These are phyloP conservation scores for Dreissena polymorpha DNA, from an alignment of 1,140 invertebrate genomes.

Conservation along the genomic window DNA sequence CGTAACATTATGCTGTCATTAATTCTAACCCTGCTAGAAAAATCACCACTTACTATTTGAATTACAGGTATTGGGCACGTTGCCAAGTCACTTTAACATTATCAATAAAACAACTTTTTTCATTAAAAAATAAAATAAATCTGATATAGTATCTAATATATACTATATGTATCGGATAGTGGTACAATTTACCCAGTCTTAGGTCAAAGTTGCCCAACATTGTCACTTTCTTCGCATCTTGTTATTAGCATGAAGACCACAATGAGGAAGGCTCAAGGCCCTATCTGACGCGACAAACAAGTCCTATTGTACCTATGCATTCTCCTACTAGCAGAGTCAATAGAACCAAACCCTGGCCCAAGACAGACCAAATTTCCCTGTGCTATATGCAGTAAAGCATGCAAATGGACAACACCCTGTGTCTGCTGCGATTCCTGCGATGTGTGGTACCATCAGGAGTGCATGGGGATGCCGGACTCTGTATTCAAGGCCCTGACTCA, in stretches of 20 bases:
- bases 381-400: not conserved
- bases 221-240: not conserved
- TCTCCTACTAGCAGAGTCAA: not conserved
- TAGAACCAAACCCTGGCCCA: not conserved
- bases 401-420: slow-evolving; percentile 28
- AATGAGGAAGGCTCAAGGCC: not conserved
- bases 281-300: not conserved
- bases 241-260: not conserved
- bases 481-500: slow-evolving; percentile 15
- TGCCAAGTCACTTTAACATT: no score
- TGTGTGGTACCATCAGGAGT: slow-evolving; percentile 30
- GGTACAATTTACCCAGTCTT: no score
- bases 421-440: slow-evolving; percentile 37
- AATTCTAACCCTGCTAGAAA: no score
- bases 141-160: no score
- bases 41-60: no score
- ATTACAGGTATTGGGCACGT: no score
- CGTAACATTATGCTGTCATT: no score
- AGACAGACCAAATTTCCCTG: not conserved
- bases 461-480: slow-evolving; percentile 24
- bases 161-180: no score
- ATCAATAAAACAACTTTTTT: no score
- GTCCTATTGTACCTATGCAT: slow-evolving; percentile 4
- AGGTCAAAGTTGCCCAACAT: no score
- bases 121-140: no score